A percentile compares a stretch with the other conserved stretches of the same genome.
phyloP scores from a whole-genome alignment of 2,113 vertebrate genomes.

The Ctenomys sociabilis region DNA sequence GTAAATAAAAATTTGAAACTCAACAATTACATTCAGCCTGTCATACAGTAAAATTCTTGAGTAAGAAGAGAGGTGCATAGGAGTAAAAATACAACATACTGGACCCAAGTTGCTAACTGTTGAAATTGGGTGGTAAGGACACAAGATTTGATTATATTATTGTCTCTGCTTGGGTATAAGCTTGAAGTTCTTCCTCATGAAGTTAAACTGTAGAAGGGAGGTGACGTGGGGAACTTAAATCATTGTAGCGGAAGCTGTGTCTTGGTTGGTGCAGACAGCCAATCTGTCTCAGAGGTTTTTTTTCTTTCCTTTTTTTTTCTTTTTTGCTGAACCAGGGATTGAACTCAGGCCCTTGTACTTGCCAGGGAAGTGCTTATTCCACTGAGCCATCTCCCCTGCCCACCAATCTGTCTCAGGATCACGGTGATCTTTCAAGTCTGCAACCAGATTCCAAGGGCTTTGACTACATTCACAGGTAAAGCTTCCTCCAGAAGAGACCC shows the following conservation, averaged over 20 bases:
- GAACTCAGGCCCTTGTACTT: too few species aligned
- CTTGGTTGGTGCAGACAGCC: not conserved
- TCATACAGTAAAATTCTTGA: not conserved
- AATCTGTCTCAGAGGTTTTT: not conserved
- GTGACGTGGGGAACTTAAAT: not conserved
- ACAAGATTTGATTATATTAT: not conserved
- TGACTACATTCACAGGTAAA: not conserved
- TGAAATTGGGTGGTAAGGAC: not conserved
- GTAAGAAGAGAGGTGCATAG: not conserved
- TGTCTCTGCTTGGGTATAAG: not conserved
- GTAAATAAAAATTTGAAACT: slow-evolving; percentile 20
- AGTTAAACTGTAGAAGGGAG: slow-evolving; percentile 39
- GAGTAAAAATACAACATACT: not conserved
- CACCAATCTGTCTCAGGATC: not conserved
- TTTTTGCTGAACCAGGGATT: too few species aligned
- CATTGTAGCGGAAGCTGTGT: not conserved
- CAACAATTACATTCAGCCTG: not conserved
- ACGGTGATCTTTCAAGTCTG: not conserved
- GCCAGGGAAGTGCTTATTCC: too few species aligned
- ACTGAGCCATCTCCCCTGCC: too few species aligned
- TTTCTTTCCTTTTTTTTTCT: too few species aligned
- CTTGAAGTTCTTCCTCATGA: slow-evolving; percentile 29
- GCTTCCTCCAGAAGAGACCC: slow-evolving; percentile 19
- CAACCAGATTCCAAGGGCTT: not conserved
- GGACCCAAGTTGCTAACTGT: not conserved